Base-by-base conservation (phyloP, 2,888 invertebrate species). In the Caenorhabditis parvicauda region DNA sequence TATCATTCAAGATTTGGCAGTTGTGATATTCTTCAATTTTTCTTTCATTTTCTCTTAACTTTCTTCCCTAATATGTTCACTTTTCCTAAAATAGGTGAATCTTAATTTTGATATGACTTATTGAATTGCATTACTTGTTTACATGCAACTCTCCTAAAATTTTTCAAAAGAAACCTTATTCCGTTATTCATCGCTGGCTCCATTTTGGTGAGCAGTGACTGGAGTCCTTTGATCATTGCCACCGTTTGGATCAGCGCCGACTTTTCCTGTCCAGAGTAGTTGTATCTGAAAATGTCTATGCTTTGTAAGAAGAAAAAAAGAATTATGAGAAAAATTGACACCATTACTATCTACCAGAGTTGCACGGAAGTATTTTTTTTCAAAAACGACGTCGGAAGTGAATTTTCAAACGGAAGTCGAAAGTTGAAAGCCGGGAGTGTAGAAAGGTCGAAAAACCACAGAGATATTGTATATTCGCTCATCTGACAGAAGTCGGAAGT, bases 181-280 rank as follows among this genome's bases (percentile, higher is more conserved):
- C 91, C 90, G 82, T 91, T 90, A 54, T 90, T 89, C 75, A 92
- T 89, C n/a, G 94, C 92, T 0, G 92, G 91, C 85, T 98, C 96
- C 89, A 96, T 95, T 38, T 93, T 86, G 0, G 93, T 90, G 91
- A 98, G 92, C 50, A 95, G 85, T 24, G 92, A 91, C 83, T 98
- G 96, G 3, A 98, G 86, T 0, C 95, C 95, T 83, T 98, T 98
- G 75, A 98, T 94, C 94, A 96, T 96, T 0, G 95, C 94, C 72
- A 98, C 94, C 19, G 81, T 67, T 73, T 81, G 66, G 64, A 98
- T 94, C 75, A 98, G 85, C 0, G 95, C 95, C 84, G 92, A 92
- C 82, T 98, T 98, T 84, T 98, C 98, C 77, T 92, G 93, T 1
- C 91, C 90, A 0, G 89, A 90, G 82, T 98, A 98, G 84, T 98